These are phyloP conservation scores for Arothron firmamentum DNA, from an alignment of 2,113 vertebrate species.

Conservation along the genomic window DNA sequence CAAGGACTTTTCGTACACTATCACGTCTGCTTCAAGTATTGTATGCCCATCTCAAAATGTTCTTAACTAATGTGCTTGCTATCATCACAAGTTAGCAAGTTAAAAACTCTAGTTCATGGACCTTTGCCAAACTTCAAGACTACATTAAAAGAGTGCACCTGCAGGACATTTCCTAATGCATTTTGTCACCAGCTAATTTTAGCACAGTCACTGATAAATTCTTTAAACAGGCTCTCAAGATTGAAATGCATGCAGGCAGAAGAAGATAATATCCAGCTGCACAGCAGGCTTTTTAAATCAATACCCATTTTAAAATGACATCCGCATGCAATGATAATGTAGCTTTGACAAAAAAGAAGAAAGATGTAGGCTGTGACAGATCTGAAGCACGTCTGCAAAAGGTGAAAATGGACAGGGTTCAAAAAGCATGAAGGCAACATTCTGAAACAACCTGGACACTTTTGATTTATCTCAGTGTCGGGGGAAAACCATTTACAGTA, in stretches of 20 bases:
- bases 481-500: too few species aligned
- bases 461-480: too few species aligned
- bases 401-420: background rate
- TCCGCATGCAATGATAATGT: conserved; percentile 29
- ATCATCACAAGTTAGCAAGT: too few species aligned
- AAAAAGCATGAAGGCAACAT: background rate
- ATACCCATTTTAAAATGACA: conserved; percentile 30
- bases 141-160: background rate
- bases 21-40: conserved; percentile 19
- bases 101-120: background rate
- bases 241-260: conserved; percentile 14
- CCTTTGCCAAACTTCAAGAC: background rate
- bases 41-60: conserved; percentile 1
- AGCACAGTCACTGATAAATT: conserved; percentile 22
- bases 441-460: too few species aligned
- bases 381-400: background rate
- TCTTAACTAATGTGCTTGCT: conserved; percentile 5
- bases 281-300: conserved; percentile 29
- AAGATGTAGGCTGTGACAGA: conserved; percentile 21
- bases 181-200: conserved; percentile 19
- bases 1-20: conserved; percentile 23
- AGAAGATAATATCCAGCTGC: background rate
- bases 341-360: conserved; percentile 22
- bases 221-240: conserved; percentile 21
- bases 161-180: conserved; percentile 14